phyloP scores from a whole-genome alignment of 1,140 invertebrate species.

The Drosophila sulfurigaster region DNA sequence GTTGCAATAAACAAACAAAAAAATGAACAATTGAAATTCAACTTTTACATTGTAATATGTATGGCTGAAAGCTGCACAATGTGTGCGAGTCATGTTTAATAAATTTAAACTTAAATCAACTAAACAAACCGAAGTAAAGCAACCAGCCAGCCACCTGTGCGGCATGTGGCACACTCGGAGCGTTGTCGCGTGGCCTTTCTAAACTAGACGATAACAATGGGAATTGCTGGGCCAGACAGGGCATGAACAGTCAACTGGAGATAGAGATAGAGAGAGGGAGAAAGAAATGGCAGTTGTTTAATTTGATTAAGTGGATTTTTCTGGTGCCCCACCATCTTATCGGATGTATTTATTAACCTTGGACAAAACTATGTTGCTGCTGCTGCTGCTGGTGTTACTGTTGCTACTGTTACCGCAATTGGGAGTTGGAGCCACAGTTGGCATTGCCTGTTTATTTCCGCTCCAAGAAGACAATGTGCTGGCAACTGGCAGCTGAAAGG shows the following conservation, averaged over 20 bases:
- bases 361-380: slow-evolving; percentile 16
- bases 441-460: slow-evolving; percentile 43
- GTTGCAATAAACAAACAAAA: slow-evolving; percentile 52
- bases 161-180: slow-evolving; percentile 31
- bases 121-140: slow-evolving; percentile 35
- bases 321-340: slow-evolving; percentile 40
- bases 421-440: slow-evolving; percentile 20
- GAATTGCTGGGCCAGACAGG: slow-evolving; percentile 56
- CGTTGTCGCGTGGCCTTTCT: slow-evolving; percentile 60
- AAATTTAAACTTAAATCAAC: slow-evolving; percentile 65
- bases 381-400: too few species aligned
- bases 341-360: slow-evolving; percentile 57
- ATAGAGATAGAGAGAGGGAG: neutral
- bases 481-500: slow-evolving; percentile 66
- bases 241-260: slow-evolving; percentile 29
- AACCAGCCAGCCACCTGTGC: slow-evolving; percentile 54
- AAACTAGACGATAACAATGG: slow-evolving; percentile 67
- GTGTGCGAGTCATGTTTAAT: slow-evolving; percentile 62
- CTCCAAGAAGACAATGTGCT: slow-evolving; percentile 47
- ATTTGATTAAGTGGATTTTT: slow-evolving; percentile 60
- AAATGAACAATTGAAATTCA: slow-evolving; percentile 50
- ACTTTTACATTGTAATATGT: slow-evolving; percentile 47
- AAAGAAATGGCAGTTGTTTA: slow-evolving; percentile 54
- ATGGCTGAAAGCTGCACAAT: slow-evolving; percentile 25
- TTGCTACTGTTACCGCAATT: neutral